Conservation (phyloP, 1,140 invertebrate genomes). For the Euborellia annulipes region DNA sequence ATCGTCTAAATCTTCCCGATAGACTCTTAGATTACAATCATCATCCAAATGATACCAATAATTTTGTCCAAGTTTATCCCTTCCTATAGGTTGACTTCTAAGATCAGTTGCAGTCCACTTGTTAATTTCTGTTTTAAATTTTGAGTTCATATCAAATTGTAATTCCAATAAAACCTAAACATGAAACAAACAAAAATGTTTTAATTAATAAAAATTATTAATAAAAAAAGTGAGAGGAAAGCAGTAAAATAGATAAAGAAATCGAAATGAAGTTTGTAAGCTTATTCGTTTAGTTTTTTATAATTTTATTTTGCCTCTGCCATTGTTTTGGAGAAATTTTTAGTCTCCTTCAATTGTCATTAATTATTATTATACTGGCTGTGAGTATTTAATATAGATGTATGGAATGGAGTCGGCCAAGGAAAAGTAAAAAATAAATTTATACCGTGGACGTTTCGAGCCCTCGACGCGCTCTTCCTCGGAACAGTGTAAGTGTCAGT, state of each 20-base stretch:
- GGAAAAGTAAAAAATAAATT: too few relatives aligned
- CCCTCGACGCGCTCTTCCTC: too few relatives aligned
- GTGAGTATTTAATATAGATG: too few relatives aligned
- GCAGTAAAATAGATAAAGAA: not conserved
- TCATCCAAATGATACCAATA: slow-evolving; percentile 91
- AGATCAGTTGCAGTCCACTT: slow-evolving; percentile 61
- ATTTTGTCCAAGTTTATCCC: slow-evolving; percentile 71
- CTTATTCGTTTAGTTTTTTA: too few relatives aligned
- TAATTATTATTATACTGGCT: too few relatives aligned
- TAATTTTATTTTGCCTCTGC: too few relatives aligned
- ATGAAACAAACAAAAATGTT: slow-evolving; percentile 16
- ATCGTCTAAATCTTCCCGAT: slow-evolving; percentile 88
- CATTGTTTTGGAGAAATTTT: too few relatives aligned
- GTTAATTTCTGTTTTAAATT: slow-evolving; percentile 86
- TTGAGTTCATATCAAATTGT: slow-evolving; percentile 87
- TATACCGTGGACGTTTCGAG: too few relatives aligned
- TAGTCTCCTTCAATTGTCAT: too few relatives aligned
- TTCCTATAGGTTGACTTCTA: slow-evolving; percentile 70
- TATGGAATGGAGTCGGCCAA: too few relatives aligned
- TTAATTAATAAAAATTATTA: slow-evolving; percentile 1
- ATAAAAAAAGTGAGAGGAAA: slow-evolving; percentile 7
- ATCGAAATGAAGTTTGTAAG: too few relatives aligned
- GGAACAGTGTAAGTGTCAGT: too few relatives aligned
- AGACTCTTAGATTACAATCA: slow-evolving; percentile 76
- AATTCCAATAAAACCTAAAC: slow-evolving; percentile 73